phyloP scores from a whole-genome alignment of 2,888 invertebrate species.

The Pomacea canaliculata region DNA sequence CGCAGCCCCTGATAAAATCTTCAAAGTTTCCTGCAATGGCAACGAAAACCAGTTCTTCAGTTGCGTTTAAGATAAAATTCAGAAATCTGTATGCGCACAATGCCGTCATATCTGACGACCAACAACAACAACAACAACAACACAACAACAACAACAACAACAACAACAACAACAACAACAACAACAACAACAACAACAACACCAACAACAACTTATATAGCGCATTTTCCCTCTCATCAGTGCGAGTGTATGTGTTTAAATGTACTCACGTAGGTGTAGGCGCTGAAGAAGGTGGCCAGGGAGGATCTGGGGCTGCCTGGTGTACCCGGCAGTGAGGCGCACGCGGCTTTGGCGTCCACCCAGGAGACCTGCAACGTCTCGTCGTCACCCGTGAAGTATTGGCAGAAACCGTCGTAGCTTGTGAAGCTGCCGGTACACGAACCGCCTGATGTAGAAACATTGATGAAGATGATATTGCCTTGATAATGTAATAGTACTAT shows the following conservation, averaged over 20 bases:
- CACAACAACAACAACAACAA: too few relatives aligned
- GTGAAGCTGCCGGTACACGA: background rate
- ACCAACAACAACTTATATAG: too few relatives aligned
- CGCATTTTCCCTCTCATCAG: too few relatives aligned
- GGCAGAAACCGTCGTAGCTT: background rate
- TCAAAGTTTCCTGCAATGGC: background rate
- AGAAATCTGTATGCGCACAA: too few relatives aligned
- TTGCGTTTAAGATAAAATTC: too few relatives aligned
- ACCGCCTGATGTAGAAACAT: background rate
- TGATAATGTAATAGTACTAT: too few relatives aligned
- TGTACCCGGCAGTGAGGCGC: background rate
- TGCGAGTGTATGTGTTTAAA: too few relatives aligned
- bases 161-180: too few relatives aligned
- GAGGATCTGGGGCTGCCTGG: background rate
- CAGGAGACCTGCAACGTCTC: background rate
- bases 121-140: too few relatives aligned
- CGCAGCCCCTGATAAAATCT: background rate
- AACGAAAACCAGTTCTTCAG: too few relatives aligned
- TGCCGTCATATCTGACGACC: too few relatives aligned
- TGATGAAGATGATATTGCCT: background rate
- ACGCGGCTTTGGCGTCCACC: background rate
- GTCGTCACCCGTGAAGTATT: background rate
- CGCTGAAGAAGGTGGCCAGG: background rate
- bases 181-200: too few relatives aligned
- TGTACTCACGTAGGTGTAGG: background rate